Percentiles rank a stretch among this genome's conserved stretches.
Conservation (phyloP, 2,113 vertebrate species). For the Ameiurus melas region DNA sequence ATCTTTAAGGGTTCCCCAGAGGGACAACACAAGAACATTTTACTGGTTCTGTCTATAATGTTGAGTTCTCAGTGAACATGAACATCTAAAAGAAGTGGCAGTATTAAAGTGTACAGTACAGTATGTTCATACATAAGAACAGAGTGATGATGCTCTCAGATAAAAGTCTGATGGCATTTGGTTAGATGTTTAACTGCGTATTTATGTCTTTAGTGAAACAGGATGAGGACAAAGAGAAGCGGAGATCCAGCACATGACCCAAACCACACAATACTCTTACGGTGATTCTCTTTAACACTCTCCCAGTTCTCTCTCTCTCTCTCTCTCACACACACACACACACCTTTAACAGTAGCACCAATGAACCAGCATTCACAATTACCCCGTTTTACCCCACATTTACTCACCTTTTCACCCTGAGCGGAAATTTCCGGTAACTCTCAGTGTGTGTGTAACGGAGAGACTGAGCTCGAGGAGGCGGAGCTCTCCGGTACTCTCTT, state of each 20-base stretch:
- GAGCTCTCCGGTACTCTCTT: neutral
- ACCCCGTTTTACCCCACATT: neutral
- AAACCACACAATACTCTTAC: neutral
- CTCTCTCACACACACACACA: neutral
- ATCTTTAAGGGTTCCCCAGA: neutral
- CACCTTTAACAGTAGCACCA: neutral
- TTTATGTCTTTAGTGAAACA: neutral
- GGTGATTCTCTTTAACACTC: neutral
- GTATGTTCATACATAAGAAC: neutral
- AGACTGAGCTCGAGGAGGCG: slow-evolving; percentile 24
- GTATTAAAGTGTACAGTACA: neutral
- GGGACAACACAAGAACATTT: neutral
- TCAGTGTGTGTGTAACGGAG: slow-evolving; percentile 5
- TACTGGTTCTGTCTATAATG: no score
- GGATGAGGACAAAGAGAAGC: neutral
- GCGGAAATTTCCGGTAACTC: neutral
- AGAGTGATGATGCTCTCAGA: neutral
- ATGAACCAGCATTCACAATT: neutral
- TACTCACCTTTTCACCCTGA: neutral
- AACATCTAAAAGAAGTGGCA: no score
- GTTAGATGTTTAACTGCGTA: neutral
- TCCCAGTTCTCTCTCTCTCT: neutral
- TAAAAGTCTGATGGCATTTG: neutral
- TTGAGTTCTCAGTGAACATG: neutral
- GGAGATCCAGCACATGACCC: neutral